Base-by-base conservation (phyloP, 1,140 invertebrate species). In the Oreohelix idahoensis region DNA sequence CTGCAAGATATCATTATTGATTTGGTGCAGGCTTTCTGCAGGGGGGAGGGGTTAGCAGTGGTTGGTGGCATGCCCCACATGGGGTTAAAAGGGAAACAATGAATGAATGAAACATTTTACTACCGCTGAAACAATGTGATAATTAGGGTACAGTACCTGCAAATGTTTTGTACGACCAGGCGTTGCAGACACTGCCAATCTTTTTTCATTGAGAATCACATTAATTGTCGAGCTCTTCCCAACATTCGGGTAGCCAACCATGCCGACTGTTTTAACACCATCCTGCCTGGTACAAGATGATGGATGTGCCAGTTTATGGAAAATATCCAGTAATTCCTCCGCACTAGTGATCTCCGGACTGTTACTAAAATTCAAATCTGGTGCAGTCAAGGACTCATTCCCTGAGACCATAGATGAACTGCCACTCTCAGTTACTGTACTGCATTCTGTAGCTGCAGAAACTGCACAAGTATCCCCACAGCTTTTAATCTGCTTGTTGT, bases 181-280 rank as follows among this genome's bases (percentile, higher is more conserved):
- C 74, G 98, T 99, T 2, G 97, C 96, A 35, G 98, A 99, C 0
- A 99, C 97, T 26, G 97, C 96, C 0, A 98, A 97, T 93, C 98
- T 99, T 92, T 99, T 99, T 23, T 94, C 94, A 81, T 95, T 94
- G 90, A 99, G 93, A 66, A 99, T 92, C 8, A 97, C 94, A 94
- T 99, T 99, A 53, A 99, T 98, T 5, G 98, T 99, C 71, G 98
- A 99, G 93, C 98, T 99, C 94, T 99, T 99, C 26, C 99, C 99
- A 51, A 99, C 99, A 94, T 99, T 99, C 0, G 98, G 98, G 94
- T 99, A 99, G 0, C 99, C 98, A 87, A 94, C 97, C 92, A 99
- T 94, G 66, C 98, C 98, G 85, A 99, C 95, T 51, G 96, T 97
- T 0, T 95, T 94, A 23, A 95, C 89, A 92, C 35, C 38, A 11